Evolutionary conservation across 2,888 invertebrate genomes (phyloP), one percentile per base, ranked within the genome.

Genomic region (Andrena minutula): DNA sequence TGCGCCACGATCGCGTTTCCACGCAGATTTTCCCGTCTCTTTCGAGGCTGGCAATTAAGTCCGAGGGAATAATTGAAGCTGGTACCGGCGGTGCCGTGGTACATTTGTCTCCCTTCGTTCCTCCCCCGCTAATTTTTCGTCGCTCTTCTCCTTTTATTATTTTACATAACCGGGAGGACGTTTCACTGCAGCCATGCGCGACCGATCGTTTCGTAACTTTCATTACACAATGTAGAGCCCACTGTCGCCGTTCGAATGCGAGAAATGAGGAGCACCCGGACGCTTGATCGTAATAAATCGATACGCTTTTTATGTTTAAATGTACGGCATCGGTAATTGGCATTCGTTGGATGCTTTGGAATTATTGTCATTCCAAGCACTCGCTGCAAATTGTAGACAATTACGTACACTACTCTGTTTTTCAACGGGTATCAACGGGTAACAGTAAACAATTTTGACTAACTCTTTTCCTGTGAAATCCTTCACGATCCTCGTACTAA

Each of bases 141-240:
- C 61, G 26, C 56, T 35, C 47, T 53, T 65, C 28, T 64, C 60
- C 35, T 41, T n/a, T 23, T 63, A 41, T 41, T 41, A 41, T 68
- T 74, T 83, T 85, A 83, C 77, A 58, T 79, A 87, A 89, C 66
- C 69, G 10, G 74, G 75, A 76, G 70, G 79, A 76, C 63, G 70
- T 51, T 74, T 16, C 53, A 28, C 60, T 10, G 51, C 49, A 61
- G 61, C 41, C 63, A 60, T 70, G 56, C 51, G 53, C 20, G 12
- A 3, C 28, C 26, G 3, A 28, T 60, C 53, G 71, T 82, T 85
- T 83, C 79, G 78, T 68, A 83, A 85, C 83, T 35, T 60, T 70
- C 53, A 70, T 88, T 82, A 68, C 84, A 78, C 80, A 88, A 85
- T 71, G 26, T 1, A n/a, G 28, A 30, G 23, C 26, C 30, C 28